These are phyloP conservation scores for Heteractis magnifica DNA, from an alignment of 92 coral and sea anemone species.

Conservation along the genomic window DNA sequence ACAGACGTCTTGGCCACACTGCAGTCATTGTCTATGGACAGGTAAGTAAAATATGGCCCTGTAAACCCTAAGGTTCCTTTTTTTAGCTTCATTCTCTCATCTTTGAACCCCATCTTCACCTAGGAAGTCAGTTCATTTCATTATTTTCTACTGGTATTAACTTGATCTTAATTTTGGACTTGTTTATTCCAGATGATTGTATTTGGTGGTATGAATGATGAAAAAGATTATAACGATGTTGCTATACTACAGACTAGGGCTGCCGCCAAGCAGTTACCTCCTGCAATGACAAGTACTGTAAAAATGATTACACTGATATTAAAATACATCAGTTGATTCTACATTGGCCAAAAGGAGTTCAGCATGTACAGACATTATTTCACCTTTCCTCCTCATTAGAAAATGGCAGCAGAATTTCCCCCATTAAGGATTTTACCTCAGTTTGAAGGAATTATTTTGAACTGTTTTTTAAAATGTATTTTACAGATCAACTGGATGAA, in stretches of 20 bases:
- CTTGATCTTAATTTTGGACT: not conserved
- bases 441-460: not conserved
- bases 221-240: constrained; percentile 72
- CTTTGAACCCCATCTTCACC: not conserved
- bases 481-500: not conserved
- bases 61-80: not conserved
- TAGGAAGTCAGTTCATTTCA: not conserved
- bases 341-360: too few species aligned
- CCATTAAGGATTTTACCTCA: not conserved
- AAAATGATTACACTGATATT: too few species aligned
- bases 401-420: too few species aligned
- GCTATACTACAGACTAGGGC: constrained; percentile 80
- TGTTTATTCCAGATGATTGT: constrained; percentile 56
- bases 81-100: not conserved
- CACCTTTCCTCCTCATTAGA: too few species aligned
- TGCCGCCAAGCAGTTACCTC: constrained; percentile 77
- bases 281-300: constrained; percentile 61
- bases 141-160: not conserved
- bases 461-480: not conserved
- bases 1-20: constrained; percentile 73
- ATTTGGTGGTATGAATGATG: constrained; percentile 90
- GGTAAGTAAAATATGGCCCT: constrained; percentile 41
- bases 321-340: too few species aligned
- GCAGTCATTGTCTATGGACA: constrained; percentile 78
- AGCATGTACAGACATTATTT: too few species aligned